Conservation (phyloP, 2,888 invertebrate genomes). For the Aspidapion aeneum region DNA sequence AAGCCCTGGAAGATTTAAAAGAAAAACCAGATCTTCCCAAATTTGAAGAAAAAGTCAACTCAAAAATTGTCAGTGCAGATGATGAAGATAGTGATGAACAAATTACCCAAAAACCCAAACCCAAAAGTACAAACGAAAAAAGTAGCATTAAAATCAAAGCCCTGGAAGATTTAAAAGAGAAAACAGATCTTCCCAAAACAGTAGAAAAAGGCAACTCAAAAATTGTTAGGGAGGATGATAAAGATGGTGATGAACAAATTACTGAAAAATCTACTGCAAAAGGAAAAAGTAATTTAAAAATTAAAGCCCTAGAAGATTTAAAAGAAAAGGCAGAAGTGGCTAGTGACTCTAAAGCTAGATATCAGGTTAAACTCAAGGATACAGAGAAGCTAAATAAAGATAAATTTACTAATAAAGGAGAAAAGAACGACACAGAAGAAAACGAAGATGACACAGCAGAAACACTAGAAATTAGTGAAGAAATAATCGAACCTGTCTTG, state of each 20-base stretch:
- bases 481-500: slow-evolving; percentile 71
- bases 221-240: not conserved
- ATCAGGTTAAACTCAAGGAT: too few species aligned
- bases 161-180: not conserved
- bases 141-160: slow-evolving; percentile 21
- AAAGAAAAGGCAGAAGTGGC: not conserved
- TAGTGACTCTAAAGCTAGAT: too few species aligned
- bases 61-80: slow-evolving; percentile 12
- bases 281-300: slow-evolving; percentile 30
- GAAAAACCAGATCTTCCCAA: slow-evolving; percentile 27
- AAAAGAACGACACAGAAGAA: slow-evolving; percentile 27
- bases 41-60: slow-evolving; percentile 22
- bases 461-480: slow-evolving; percentile 48
- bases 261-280: too few species aligned
- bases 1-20: slow-evolving; percentile 1
- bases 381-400: too few species aligned
- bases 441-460: slow-evolving; percentile 17
- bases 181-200: slow-evolving; percentile 19
- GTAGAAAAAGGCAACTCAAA: slow-evolving; percentile 23
- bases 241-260: not conserved
- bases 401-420: too few species aligned
- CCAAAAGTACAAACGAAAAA: slow-evolving; percentile 30
- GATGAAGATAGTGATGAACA: not conserved
- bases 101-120: too few species aligned
- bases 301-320: not conserved